phyloP scores from a whole-genome alignment of 2,113 vertebrate species.

The Osmerus eperlanus region DNA sequence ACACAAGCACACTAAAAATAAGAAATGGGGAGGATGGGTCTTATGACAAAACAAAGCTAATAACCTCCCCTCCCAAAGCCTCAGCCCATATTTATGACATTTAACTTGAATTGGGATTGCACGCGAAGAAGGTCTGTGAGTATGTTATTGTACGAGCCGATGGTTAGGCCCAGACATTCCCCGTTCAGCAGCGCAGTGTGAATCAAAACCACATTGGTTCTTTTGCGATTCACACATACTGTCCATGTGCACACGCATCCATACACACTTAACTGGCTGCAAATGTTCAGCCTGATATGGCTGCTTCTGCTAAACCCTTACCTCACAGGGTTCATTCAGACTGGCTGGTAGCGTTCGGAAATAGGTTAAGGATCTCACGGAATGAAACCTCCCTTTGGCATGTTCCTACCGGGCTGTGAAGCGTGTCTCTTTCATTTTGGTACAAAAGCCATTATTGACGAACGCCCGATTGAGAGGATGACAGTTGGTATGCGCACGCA shows the following conservation, averaged over 20 bases:
- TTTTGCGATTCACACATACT: slow-evolving; percentile 14
- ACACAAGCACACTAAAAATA: not conserved
- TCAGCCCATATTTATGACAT: slow-evolving; percentile 31
- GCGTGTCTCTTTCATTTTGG: slow-evolving; percentile 17
- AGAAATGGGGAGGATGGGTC: not conserved
- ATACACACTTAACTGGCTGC: not conserved
- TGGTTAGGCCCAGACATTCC: slow-evolving; percentile 41
- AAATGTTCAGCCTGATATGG: slow-evolving; percentile 40
- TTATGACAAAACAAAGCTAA: not conserved
- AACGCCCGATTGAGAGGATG: slow-evolving; percentile 29
- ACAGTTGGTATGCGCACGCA: slow-evolving; percentile 14
- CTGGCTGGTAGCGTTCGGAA: slow-evolving; percentile 35
- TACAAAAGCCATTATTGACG: slow-evolving; percentile 25
- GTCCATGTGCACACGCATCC: not conserved
- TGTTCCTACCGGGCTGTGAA: slow-evolving; percentile 14
- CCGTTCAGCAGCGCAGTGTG: slow-evolving; percentile 32
- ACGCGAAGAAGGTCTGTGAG: slow-evolving; percentile 39
- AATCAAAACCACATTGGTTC: slow-evolving; percentile 52
- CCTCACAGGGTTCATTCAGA: slow-evolving; percentile 33
- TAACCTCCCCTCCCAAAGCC: slow-evolving; percentile 21
- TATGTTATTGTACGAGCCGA: slow-evolving; percentile 39
- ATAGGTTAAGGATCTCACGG: slow-evolving; percentile 44
- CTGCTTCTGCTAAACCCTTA: slow-evolving; percentile 35
- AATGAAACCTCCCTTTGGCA: slow-evolving; percentile 42
- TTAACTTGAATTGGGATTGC: slow-evolving; percentile 37